Conservation (phyloP, 2,888 invertebrate species). For the Tenthredo livida region DNA sequence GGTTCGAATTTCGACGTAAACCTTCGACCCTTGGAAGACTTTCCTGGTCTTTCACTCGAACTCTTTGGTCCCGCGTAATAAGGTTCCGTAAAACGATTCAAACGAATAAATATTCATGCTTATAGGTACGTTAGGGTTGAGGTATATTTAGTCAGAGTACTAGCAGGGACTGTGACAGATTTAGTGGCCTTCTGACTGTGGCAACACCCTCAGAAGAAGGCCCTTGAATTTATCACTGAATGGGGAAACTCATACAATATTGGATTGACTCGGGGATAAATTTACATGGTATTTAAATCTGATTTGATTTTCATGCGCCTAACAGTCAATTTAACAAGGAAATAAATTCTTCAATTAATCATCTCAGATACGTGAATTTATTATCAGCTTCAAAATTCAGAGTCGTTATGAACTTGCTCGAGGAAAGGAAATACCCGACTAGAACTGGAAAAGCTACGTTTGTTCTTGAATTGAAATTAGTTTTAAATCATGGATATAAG, state of each 20-base stretch:
- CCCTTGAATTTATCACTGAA: conserved; percentile 29
- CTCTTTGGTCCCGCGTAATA: conserved; percentile 19
- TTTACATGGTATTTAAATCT: conserved; percentile 41
- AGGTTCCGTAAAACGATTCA: conserved; percentile 12
- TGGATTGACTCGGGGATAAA: conserved; percentile 18
- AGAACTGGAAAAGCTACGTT: neutral
- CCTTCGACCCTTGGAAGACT: neutral
- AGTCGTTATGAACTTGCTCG: neutral
- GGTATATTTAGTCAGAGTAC: conserved; percentile 20
- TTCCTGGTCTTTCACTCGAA: neutral
- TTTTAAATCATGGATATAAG: neutral
- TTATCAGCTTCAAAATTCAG: neutral
- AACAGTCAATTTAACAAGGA: conserved; percentile 19
- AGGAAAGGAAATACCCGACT: neutral
- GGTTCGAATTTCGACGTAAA: neutral
- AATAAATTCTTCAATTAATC: neutral
- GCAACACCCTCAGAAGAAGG: conserved; percentile 22
- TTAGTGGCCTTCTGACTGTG: conserved; percentile 31
- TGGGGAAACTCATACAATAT: conserved; percentile 23
- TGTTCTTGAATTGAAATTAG: neutral
- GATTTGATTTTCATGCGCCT: neutral
- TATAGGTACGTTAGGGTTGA: neutral
- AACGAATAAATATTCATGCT: conserved; percentile 45
- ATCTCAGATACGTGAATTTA: neutral
- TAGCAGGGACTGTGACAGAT: conserved; percentile 8